Evolutionary conservation across 2,797 vertebrate genomes (phyloP).

Genomic region (Alectoris magna): DNA sequence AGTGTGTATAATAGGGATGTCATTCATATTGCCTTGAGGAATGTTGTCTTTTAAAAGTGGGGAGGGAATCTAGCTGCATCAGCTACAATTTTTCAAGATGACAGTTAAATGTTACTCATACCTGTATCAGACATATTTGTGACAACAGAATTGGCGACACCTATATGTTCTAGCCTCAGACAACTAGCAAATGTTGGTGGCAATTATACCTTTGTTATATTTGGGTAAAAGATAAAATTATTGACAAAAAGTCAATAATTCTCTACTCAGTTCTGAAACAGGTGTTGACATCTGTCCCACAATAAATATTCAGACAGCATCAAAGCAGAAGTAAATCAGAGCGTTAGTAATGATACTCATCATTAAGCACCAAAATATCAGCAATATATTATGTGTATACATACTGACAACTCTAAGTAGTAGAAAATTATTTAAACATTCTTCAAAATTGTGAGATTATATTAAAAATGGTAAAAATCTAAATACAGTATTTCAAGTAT

Average conservation of each 20-base stretch:
- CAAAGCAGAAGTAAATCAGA: neutral
- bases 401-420: neutral
- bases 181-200: neutral
- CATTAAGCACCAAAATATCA: neutral
- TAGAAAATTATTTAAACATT: neutral
- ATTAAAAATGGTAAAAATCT: neutral
- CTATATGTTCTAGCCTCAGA: neutral
- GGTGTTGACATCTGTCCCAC: neutral
- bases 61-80: neutral
- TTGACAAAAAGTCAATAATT: neutral
- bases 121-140: constrained; percentile 28
- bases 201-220: neutral
- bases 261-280: neutral
- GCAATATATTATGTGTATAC: too few species aligned
- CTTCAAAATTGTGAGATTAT: neutral
- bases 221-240: neutral
- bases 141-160: neutral
- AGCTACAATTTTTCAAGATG: constrained; percentile 1
- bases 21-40: neutral
- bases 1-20: neutral
- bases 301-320: neutral
- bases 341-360: neutral
- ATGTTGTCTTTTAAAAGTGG: neutral
- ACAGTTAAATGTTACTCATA: constrained; percentile 6
- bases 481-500: neutral